A percentile compares a stretch with the other conserved stretches of the same genome.
Evolutionary conservation across 2,113 vertebrate species (phyloP).

Genomic region (Chascanopsetta lugubris): DNA sequence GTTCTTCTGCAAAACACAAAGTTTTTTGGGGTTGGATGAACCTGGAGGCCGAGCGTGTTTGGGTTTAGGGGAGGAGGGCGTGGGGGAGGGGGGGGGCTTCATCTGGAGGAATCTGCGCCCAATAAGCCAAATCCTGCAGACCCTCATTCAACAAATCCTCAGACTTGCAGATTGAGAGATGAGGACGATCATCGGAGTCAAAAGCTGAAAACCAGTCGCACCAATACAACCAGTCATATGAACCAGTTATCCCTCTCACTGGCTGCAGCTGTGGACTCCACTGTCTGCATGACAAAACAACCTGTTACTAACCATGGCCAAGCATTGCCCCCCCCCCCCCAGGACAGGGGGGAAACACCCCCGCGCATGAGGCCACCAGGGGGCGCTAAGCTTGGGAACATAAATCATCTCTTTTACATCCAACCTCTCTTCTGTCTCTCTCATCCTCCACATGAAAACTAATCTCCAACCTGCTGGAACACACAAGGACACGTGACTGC

Average conservation of each 20-base stretch:
- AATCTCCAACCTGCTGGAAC: slow-evolving; percentile 26
- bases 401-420: too few species aligned
- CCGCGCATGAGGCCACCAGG: too few species aligned
- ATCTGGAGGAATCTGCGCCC: slow-evolving; percentile 13
- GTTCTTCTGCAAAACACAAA: slow-evolving; percentile 60
- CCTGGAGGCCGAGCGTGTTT: slow-evolving; percentile 46
- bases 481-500: slow-evolving; percentile 1
- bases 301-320: slow-evolving; percentile 14
- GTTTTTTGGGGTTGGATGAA: slow-evolving; percentile 42
- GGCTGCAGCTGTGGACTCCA: neutral
- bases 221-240: slow-evolving; percentile 5
- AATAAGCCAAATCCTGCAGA: slow-evolving; percentile 33
- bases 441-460: slow-evolving; percentile 7
- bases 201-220: slow-evolving; percentile 11
- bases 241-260: slow-evolving; percentile 7
- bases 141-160: slow-evolving; percentile 11
- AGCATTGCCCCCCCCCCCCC: too few species aligned
- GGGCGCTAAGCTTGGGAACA: too few species aligned
- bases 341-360: slow-evolving; percentile 32
- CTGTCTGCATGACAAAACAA: slow-evolving; percentile 20
- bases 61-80: slow-evolving; percentile 53
- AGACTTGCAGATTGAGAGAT: slow-evolving; percentile 20
- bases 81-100: slow-evolving; percentile 53
- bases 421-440: too few species aligned
- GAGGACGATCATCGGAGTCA: neutral